A percentile compares a stretch with the other conserved stretches of the same genome.
phyloP scores from a whole-genome alignment of 2,113 vertebrate genomes.

The Pitta sordida region DNA sequence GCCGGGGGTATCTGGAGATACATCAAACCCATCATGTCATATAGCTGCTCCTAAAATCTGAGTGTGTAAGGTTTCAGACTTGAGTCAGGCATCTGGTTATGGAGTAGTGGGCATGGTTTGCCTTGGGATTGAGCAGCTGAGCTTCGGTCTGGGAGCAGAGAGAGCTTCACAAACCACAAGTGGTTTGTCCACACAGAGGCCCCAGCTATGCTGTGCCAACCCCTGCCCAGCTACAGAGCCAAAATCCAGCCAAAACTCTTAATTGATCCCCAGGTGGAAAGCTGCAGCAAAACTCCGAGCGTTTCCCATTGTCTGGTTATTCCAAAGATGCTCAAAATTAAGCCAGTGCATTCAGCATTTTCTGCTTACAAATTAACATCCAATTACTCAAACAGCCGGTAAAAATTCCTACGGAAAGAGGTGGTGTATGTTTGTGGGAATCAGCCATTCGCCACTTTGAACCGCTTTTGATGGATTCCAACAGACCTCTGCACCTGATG shows the following conservation, averaged over 20 bases:
- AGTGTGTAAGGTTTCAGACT: neutral
- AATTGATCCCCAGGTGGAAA: neutral
- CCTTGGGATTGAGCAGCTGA: neutral
- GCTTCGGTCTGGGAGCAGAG: neutral
- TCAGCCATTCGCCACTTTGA: neutral
- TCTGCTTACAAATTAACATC: neutral
- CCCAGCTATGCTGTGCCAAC: neutral
- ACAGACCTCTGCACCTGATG: neutral
- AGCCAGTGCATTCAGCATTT: neutral
- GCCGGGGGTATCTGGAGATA: neutral
- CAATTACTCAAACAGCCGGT: neutral
- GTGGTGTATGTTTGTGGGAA: neutral
- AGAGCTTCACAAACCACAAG: rapidly evolving
- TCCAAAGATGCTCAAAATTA: neutral
- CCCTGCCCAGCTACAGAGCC: neutral
- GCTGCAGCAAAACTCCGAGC: neutral
- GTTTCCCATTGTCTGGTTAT: neutral
- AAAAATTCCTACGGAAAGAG: neutral
- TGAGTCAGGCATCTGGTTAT: neutral
- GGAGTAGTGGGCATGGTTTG: neutral
- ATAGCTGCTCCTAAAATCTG: neutral
- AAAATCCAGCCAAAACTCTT: neutral
- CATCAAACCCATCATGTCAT: neutral
- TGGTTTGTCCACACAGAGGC: neutral
- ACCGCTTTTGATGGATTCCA: neutral